These are phyloP conservation scores for Calephelis perditalis DNA, from an alignment of 2,888 invertebrate genomes.

Conservation along the genomic window DNA sequence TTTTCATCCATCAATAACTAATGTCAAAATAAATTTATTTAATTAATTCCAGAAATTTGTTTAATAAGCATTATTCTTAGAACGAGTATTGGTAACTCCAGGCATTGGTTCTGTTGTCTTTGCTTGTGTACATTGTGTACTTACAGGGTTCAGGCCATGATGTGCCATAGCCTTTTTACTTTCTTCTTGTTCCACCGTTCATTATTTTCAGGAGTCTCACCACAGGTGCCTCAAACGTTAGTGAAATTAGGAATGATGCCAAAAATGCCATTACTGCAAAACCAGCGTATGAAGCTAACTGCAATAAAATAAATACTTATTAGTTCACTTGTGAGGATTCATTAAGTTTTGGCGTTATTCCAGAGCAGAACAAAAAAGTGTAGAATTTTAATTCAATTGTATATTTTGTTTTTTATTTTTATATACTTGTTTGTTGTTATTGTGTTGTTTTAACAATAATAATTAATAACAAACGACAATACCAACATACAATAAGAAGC, in stretches of 20 bases:
- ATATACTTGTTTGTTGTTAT: too few species aligned
- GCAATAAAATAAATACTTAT: slow-evolving; percentile 31
- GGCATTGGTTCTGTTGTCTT: slow-evolving; percentile 14
- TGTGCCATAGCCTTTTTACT: slow-evolving; percentile 45
- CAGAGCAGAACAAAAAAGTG: background rate
- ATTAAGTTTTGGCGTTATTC: background rate
- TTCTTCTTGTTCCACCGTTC: slow-evolving; percentile 49
- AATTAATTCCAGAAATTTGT: too few species aligned
- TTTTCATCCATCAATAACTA: too few species aligned
- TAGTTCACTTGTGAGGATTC: background rate
- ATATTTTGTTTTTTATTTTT: too few species aligned
- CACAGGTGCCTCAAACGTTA: slow-evolving; percentile 89
- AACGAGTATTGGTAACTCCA: slow-evolving; percentile 16
- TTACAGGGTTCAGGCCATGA: background rate
- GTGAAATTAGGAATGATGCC: slow-evolving; percentile 85
- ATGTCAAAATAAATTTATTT: too few species aligned
- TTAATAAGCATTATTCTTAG: slow-evolving; percentile 3
- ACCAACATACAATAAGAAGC: too few species aligned
- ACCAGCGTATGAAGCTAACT: slow-evolving; percentile 82
- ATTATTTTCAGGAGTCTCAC: slow-evolving; percentile 86
- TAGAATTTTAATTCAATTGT: too few species aligned
- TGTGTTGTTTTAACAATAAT: too few species aligned
- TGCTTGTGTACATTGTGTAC: background rate
- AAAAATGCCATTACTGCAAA: slow-evolving; percentile 88
- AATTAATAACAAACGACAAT: too few species aligned